phyloP scores from a whole-genome alignment of 2,888 invertebrate genomes.

The Pinctada fucata region DNA sequence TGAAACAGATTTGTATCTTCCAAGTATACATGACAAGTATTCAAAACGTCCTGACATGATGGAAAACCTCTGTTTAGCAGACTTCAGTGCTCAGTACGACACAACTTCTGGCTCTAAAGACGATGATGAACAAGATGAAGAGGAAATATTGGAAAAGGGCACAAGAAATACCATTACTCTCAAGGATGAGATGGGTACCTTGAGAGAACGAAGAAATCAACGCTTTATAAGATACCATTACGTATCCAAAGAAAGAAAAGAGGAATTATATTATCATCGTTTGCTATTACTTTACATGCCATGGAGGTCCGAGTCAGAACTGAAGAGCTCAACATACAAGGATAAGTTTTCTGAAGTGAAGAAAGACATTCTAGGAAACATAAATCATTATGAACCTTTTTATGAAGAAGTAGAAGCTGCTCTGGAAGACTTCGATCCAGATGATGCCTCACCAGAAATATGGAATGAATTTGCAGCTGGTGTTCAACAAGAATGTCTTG shows the following conservation, averaged over 20 bases:
- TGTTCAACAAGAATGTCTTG: conserved; percentile 35
- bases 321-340: conserved; percentile 19
- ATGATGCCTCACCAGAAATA: conserved; percentile 17
- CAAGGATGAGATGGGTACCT: conserved; percentile 30
- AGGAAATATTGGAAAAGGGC: conserved; percentile 17
- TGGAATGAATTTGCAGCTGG: conserved; percentile 30
- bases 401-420: conserved; percentile 20
- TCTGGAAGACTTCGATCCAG: conserved; percentile 25
- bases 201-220: conserved; percentile 25
- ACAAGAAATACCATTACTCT: conserved; percentile 19
- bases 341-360: conserved; percentile 6
- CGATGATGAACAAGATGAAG: conserved; percentile 11
- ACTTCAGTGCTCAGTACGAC: conserved; percentile 41
- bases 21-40: conserved; percentile 46
- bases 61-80: conserved; percentile 41
- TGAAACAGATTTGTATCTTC: conserved; percentile 43
- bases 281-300: conserved; percentile 36
- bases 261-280: conserved; percentile 33
- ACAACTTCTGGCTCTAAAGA: conserved; percentile 22
- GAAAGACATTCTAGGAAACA: background rate
- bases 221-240: conserved; percentile 33
- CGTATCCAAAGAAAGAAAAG: conserved; percentile 32
- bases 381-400: conserved; percentile 30
- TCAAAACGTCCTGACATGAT: conserved; percentile 34
- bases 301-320: conserved; percentile 37